Base-by-base conservation (phyloP, 2,888 invertebrate species). In the Leptopilina syphax region DNA sequence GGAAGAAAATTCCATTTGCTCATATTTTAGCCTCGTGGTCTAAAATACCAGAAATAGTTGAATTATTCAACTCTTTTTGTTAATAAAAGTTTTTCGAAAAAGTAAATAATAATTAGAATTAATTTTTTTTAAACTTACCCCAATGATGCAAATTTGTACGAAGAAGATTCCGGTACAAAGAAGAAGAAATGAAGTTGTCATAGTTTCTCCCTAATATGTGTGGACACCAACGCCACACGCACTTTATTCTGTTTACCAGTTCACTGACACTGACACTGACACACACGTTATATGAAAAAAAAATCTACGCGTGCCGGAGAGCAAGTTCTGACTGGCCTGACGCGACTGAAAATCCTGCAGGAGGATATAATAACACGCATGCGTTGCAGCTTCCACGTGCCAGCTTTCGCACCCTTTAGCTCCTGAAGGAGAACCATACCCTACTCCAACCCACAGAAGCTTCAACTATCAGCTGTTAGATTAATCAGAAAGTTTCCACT, bases 361-460 rank as follows among this genome's bases (percentile, higher is more conserved):
- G 89, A 90, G 88, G 90, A 90, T 90, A 89, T 87, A 44, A 44
- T 44, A 85, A 83, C 86, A 89, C 90, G 90, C 90, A 90, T 90
- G 90, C 90, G 90, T 89, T 84, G 82, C 83, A 60, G 79, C 82
- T 77, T 86, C 84, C 89, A 90, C 90, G 90, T 90, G 89, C 86
- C 88, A 85, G 84, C 65, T 70, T 77, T 77, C 77, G 60, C 68
- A 57, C 66, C 63, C 65, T 34, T 67, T 24, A 41, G 76, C 65
- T n/a, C 13, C 47, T 57, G 24, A 68, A 27, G 47, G 65, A 47
- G 44, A 70, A 66, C 50, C 47, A 76, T 34, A 77, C 80, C 80
- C 83, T 77, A 83, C 84, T 81, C 50, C 81, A 80, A 83, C 81
- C 81, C 76, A 77, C 73, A 68, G 79, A 79, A 81, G 73, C 76